These are phyloP conservation scores for Mionectes macconnelli DNA, from an alignment of 2,113 vertebrate genomes.

Conservation along the genomic window DNA sequence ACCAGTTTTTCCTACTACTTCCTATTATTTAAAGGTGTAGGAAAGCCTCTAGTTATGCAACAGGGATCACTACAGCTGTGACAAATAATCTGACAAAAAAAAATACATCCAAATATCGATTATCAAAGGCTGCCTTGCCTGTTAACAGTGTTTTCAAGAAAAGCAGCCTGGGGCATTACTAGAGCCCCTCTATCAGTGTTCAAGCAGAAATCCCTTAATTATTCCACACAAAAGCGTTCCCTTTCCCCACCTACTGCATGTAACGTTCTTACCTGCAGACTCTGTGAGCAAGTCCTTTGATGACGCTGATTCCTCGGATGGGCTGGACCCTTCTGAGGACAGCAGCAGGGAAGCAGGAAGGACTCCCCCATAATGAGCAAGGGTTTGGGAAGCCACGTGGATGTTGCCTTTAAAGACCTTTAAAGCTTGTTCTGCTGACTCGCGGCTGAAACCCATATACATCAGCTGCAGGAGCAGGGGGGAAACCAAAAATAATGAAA, in stretches of 20 bases:
- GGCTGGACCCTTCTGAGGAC: constrained; percentile 50
- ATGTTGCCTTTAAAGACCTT: constrained; percentile 80
- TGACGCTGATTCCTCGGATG: constrained; percentile 77
- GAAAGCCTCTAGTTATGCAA: background rate
- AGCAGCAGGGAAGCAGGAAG: constrained; percentile 75
- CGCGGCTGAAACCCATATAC: constrained; percentile 84
- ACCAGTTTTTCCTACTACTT: background rate
- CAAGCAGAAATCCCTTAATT: background rate
- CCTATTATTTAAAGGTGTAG: background rate
- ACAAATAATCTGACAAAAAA: background rate
- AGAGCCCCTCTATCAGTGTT: background rate
- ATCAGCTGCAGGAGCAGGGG: constrained; percentile 72
- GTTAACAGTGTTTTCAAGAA: background rate
- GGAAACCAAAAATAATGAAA: background rate
- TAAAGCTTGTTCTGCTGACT: constrained; percentile 74
- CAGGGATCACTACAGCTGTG: background rate
- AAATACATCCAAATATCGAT: accelerated
- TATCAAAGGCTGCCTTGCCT: background rate
- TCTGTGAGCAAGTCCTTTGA: constrained; percentile 63
- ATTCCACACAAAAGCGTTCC: background rate
- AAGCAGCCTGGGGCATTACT: background rate
- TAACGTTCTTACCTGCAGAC: constrained; percentile 69
- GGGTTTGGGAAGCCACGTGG: constrained; percentile 83
- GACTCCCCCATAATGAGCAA: constrained; percentile 81
- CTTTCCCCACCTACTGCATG: too few relatives aligned